A percentile compares a stretch with the other conserved stretches of the same genome.
These are phyloP conservation scores for Gibbula magus DNA, from an alignment of 2,888 invertebrate genomes.

Conservation along the genomic window DNA sequence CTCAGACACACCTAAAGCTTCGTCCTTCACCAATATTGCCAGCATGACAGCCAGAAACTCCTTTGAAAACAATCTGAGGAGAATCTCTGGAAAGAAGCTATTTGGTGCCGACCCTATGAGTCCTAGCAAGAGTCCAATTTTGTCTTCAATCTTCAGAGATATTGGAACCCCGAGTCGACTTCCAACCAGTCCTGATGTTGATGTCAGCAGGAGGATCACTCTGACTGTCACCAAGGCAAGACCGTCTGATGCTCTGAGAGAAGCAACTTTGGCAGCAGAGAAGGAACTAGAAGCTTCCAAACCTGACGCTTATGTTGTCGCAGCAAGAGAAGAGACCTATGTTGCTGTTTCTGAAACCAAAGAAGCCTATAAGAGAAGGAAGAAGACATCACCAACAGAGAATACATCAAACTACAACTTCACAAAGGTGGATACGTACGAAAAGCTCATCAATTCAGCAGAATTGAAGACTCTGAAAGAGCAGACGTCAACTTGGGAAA, in stretches of 20 bases:
- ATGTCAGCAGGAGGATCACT: slow-evolving; percentile 47
- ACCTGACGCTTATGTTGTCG: not conserved
- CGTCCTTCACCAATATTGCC: not conserved
- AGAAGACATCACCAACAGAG: not conserved
- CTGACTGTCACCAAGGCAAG: slow-evolving; percentile 58
- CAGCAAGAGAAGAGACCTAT: not conserved
- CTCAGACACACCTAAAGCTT: not conserved
- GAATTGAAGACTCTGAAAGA: not conserved
- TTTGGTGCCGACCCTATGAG: slow-evolving; percentile 17
- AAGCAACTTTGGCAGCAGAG: slow-evolving; percentile 27
- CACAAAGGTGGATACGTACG: not conserved
- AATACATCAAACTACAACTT: not conserved
- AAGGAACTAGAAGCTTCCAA: not conserved
- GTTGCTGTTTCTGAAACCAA: not conserved
- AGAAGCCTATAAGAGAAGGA: slow-evolving; percentile 7
- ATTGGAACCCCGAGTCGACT: slow-evolving; percentile 28
- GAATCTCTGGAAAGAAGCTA: slow-evolving; percentile 20
- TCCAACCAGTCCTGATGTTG: slow-evolving; percentile 39
- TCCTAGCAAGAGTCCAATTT: not conserved
- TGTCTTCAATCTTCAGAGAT: slow-evolving; percentile 11
- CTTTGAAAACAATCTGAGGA: not conserved
- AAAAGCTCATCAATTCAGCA: not conserved
- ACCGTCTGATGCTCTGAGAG: slow-evolving; percentile 57
- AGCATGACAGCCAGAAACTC: not conserved
- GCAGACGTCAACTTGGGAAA: not conserved